phyloP scores from a whole-genome alignment of 2,888 invertebrate genomes.

The Lithophane semibrunnea region DNA sequence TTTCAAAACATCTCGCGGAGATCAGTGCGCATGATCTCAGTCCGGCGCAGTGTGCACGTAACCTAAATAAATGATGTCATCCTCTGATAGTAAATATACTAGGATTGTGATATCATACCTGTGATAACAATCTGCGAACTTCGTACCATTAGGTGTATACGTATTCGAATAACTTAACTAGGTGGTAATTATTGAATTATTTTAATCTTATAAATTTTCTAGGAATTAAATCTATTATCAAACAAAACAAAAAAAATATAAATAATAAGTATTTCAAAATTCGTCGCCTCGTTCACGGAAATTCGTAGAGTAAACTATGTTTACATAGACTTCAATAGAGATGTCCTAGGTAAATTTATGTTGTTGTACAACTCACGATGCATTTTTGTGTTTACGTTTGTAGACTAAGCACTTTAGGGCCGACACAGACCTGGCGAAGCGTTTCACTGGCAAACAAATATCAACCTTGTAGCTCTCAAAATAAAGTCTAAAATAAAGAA shows the following conservation, averaged over 20 bases:
- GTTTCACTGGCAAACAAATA: not conserved
- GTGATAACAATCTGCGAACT: slow-evolving; percentile 65
- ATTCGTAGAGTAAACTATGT: not conserved
- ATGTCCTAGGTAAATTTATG: not conserved
- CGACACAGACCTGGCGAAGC: not conserved
- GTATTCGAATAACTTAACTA: slow-evolving; percentile 20
- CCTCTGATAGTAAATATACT: slow-evolving; percentile 62
- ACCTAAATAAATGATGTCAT: slow-evolving; percentile 67
- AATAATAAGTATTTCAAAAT: not conserved
- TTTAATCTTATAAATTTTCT: slow-evolving; percentile 1
- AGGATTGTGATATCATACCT: slow-evolving; percentile 61
- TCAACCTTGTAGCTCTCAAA: not conserved
- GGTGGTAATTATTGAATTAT: not conserved
- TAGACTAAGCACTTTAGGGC: not conserved
- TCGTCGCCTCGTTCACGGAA: not conserved
- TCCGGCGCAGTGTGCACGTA: slow-evolving; percentile 52
- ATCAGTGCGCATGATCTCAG: slow-evolving; percentile 46
- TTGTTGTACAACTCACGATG: not conserved
- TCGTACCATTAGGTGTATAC: slow-evolving; percentile 10
- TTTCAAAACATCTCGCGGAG: slow-evolving; percentile 36
- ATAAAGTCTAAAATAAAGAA: not conserved
- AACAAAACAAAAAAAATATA: slow-evolving; percentile 1
- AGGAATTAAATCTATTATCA: not conserved
- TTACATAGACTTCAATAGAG: slow-evolving; percentile 1
- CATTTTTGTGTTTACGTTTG: not conserved